phyloP scores from a whole-genome alignment of 1,140 invertebrate genomes.

The Eufriesea mexicana region DNA sequence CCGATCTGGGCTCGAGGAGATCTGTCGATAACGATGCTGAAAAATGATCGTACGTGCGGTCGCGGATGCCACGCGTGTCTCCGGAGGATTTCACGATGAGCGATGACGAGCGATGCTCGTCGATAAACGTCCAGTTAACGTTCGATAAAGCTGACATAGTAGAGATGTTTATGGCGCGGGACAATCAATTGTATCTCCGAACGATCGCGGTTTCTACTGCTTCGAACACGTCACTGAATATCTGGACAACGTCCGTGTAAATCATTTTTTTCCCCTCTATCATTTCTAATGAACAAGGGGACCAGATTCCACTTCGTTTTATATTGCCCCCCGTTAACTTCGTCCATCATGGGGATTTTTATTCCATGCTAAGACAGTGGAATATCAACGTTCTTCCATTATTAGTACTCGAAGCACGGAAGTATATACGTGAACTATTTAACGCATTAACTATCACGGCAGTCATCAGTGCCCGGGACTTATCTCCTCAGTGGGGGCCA shows the following conservation, averaged over 20 bases:
- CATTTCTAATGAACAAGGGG: background rate
- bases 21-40: constrained; percentile 60
- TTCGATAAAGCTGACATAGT: constrained; percentile 51
- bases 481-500: no score
- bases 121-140: constrained; percentile 59
- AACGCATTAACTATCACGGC: no score
- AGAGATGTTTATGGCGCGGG: constrained; percentile 31
- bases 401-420: no score
- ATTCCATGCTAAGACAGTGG: no score
- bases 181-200: constrained; percentile 47
- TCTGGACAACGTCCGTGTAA: background rate
- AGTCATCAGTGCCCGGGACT: no score
- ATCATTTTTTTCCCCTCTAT: background rate
- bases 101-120: constrained; percentile 56
- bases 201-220: constrained; percentile 23
- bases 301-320: no score
- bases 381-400: no score
- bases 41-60: constrained; percentile 60
- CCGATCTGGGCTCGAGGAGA: constrained; percentile 30
- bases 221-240: background rate
- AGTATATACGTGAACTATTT: no score
- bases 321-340: no score
- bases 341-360: no score
- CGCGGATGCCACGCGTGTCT: constrained; percentile 55
- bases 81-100: constrained; percentile 55